Evolutionary conservation across 2,888 invertebrate species (phyloP), one percentile per base, ranked within the genome.

Genomic region (Eupeodes latifasciatus): DNA sequence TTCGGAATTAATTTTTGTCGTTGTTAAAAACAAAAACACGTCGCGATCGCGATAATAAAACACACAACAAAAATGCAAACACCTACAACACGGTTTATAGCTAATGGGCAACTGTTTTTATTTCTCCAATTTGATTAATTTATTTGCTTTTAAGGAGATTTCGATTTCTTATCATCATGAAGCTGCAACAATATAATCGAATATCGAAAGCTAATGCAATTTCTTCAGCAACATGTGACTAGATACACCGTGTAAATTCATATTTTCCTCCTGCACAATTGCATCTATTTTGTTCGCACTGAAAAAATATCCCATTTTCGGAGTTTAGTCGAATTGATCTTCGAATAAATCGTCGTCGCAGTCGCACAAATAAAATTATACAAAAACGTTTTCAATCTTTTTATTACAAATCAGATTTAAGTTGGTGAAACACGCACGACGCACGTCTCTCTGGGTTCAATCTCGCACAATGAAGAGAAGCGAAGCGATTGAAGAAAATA

Each of bases 391-490:
- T 66, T 9, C 7, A 7, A 10, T 55, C 9, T 5, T 7, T 19
- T 27, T 27, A 12, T 47, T 49, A 27, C 66, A 66, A 49, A 47
- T 66, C 47, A 19, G 47, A 62, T 87, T 69, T 55, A 71, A 74
- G 77, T 64, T 40, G 84, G 77, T 81, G 84, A 75, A 85, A 75
- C 62, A 77, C 88, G 88, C 75, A 64, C 78, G 81, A 27, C 27
- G 27, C 27, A 27, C 27, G 27, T 27, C 27, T 57, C 72, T 69
- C 78, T 85, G 72, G 67, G 53, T 77, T 81, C 61, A 77, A 82
- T 82, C 74, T 67, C 78, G 79, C 27, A 27, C 27, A 27, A 27
- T 27, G 27, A 27, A 27, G 27, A 16, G 1, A 71, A 27, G 27
- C 27, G 27, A 86, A 59, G 61, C 79, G 27, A 7, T 47, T 19